phyloP scores from a whole-genome alignment of 2,797 vertebrate species.

The Acipenser transmontanus region DNA sequence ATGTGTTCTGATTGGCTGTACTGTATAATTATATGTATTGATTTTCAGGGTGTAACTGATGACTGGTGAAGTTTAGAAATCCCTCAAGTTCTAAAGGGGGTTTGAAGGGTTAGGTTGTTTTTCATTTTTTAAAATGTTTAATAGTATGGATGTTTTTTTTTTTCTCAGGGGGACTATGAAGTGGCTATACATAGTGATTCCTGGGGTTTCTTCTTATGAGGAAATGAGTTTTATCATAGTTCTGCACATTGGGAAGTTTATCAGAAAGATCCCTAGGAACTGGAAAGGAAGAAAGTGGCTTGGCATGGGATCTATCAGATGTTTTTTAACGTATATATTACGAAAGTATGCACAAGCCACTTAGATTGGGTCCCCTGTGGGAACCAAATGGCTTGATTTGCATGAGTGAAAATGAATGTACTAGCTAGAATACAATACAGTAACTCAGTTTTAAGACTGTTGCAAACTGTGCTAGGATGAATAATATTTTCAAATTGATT shows the following conservation, averaged over 20 bases:
- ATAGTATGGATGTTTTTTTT: neutral
- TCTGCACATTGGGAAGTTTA: conserved; percentile 33
- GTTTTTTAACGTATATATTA: conserved; percentile 38
- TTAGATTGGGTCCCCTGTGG: conserved; percentile 45
- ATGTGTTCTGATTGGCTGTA: too few species aligned
- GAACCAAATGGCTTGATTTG: conserved; percentile 31
- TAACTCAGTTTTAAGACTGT: conserved; percentile 28
- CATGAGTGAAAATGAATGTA: conserved; percentile 16
- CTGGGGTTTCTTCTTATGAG: conserved; percentile 21
- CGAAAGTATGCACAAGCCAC: conserved; percentile 36
- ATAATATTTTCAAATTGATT: too few species aligned
- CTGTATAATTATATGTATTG: too few species aligned
- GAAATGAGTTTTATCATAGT: conserved; percentile 36
- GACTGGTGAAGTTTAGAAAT: too few species aligned
- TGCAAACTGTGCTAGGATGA: neutral
- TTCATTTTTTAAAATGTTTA: neutral
- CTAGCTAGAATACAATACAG: conserved; percentile 21
- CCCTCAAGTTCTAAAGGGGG: neutral
- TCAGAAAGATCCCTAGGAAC: conserved; percentile 36
- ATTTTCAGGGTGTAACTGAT: too few species aligned
- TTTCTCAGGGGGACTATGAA: neutral
- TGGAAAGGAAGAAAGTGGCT: conserved; percentile 37
- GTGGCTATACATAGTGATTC: conserved; percentile 7
- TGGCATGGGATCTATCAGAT: conserved; percentile 43
- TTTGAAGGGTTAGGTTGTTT: conserved; percentile 1